Conservation (phyloP, 2,113 vertebrate species). For the Morone saxatilis region DNA sequence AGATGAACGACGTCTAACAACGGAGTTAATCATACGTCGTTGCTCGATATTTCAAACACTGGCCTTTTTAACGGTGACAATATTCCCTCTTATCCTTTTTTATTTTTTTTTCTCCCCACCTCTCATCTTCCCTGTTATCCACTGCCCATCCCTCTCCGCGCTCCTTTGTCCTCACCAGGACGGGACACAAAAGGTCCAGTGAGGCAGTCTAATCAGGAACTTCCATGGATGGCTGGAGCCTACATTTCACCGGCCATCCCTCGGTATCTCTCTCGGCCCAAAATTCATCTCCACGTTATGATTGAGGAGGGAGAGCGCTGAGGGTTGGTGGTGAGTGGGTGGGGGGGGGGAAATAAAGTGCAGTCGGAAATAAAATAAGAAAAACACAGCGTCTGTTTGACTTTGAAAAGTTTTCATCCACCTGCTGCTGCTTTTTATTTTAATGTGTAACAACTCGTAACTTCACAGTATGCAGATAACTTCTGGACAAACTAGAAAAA, state of each 20-base stretch:
- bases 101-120: constrained; percentile 26
- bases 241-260: constrained; percentile 79
- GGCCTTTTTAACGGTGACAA: constrained; percentile 73
- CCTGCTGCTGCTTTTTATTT: background rate
- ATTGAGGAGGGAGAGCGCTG: constrained; percentile 74
- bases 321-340: background rate
- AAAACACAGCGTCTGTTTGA: constrained; percentile 10
- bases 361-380: background rate
- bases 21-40: constrained; percentile 46
- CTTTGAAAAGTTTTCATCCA: constrained; percentile 48
- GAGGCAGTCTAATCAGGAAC: constrained; percentile 88
- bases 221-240: constrained; percentile 86
- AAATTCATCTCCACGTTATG: constrained; percentile 79
- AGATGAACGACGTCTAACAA: constrained; percentile 6
- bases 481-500: constrained; percentile 71
- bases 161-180: constrained; percentile 82
- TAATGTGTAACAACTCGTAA: too few species aligned
- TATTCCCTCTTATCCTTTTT: constrained; percentile 77
- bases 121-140: constrained; percentile 80
- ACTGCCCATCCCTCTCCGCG: constrained; percentile 76
- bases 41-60: constrained; percentile 70
- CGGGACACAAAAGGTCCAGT: constrained; percentile 86
- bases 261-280: constrained; percentile 76
- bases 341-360: constrained; percentile 46
- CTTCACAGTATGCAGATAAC: constrained; percentile 49